phyloP scores from a whole-genome alignment of 2,113 vertebrate genomes.

The Atrichornis clamosus region DNA sequence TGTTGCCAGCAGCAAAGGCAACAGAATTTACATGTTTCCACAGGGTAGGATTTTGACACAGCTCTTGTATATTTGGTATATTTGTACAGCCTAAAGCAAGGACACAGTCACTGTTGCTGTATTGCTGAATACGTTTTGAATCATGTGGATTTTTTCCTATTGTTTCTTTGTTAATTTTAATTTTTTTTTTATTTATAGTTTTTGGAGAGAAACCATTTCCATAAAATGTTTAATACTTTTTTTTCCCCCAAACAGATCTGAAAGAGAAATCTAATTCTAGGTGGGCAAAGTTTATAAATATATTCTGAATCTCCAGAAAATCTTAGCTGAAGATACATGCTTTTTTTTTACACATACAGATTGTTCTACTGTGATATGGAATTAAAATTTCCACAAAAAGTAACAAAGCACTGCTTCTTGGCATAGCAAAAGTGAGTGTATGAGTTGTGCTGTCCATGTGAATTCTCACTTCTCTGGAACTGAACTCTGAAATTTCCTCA shows the following conservation, averaged over 20 bases:
- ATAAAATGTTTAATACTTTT: not conserved
- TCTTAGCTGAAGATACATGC: not conserved
- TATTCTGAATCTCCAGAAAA: not conserved
- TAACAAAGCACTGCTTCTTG: not conserved
- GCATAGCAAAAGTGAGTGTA: not conserved
- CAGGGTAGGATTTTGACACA: not conserved
- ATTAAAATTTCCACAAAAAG: not conserved
- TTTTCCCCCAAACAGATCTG: not conserved
- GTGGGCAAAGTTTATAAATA: not conserved
- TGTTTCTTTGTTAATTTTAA: not conserved
- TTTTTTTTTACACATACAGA: not conserved
- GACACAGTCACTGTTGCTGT: not conserved
- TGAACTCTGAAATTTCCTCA: not conserved
- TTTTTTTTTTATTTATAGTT: not conserved
- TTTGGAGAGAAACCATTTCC: not conserved
- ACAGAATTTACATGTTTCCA: not conserved
- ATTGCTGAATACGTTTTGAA: not conserved
- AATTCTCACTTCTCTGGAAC: not conserved
- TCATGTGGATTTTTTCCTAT: not conserved
- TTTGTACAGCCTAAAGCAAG: not conserved
- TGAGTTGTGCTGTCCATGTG: not conserved
- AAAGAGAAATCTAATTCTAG: not conserved
- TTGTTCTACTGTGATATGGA: not conserved
- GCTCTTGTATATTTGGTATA: not conserved
- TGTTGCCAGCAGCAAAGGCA: not conserved